Base-by-base conservation (phyloP, 2,888 invertebrate species). In the Cheilosia vulpina region DNA sequence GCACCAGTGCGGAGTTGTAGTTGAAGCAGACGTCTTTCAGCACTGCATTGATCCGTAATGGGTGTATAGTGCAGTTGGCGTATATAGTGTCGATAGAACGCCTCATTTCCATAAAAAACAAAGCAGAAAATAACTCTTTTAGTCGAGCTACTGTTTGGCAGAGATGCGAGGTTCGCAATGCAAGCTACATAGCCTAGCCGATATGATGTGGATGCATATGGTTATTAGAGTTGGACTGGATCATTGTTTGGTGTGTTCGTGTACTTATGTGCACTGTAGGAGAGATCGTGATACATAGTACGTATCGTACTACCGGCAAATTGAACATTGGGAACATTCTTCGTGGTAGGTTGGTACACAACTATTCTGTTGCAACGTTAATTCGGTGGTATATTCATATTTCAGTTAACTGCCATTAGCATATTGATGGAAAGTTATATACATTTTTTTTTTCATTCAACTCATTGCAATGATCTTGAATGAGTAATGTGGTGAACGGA, bases 81-180 rank as follows among this genome's bases (percentile, higher is more conserved):
- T 73, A 38, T 13, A 80, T 38, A 80, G 84, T 84, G 84, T 80
- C 69, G 84, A 80, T 80, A 84, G 80, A 80, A 80, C 84, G 73
- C 84, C 80, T 84, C 75, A 80, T 84, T 84, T 80, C 84, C 84
- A 84, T 84, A 84, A 84, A 27, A 84, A 80, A 84, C 80, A 84
- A 80, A 80, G 75, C 75, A 80, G 52, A 75, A 80, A 84, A 84
- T 80, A 75, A 68, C 73, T 80, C 69, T 78, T 78, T 83, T 75
- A 79, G 47, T 31, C n/a, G 55, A 71, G 84, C 84, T 84, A 84
- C 84, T 84, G 84, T 80, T 80, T 69, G 63, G 31, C 52, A 13
- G 45, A 75, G 55, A 65, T 53, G 45, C 45, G 62, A 13, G 31
- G 66, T 17, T 21, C n/a, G 45, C 34, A 66, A 43, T 41, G 27